These are phyloP conservation scores for Pomatorhinus ruficollis DNA, from an alignment of 2,113 vertebrate species.

Conservation along the genomic window DNA sequence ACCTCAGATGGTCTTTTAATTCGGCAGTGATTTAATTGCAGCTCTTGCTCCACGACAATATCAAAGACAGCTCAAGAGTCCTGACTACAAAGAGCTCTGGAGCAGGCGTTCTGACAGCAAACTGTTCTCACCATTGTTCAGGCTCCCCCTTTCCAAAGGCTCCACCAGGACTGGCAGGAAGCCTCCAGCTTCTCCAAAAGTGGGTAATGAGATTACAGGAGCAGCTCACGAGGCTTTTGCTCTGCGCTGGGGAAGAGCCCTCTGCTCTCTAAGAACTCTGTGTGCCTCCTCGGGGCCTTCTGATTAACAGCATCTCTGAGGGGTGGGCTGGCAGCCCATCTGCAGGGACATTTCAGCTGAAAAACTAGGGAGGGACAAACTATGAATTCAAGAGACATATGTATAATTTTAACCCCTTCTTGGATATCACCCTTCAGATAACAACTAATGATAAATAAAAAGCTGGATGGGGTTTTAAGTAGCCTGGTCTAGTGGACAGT, in stretches of 20 bases:
- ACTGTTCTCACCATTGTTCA: conserved; percentile 6
- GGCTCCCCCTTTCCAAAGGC: background rate
- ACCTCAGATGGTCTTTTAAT: conserved; percentile 29
- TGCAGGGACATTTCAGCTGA: background rate
- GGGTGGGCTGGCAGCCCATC: background rate
- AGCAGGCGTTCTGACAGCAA: background rate
- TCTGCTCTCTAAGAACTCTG: background rate
- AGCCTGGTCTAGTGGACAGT: background rate
- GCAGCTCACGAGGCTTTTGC: background rate
- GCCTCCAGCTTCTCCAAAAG: background rate
- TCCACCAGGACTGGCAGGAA: background rate
- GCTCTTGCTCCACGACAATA: conserved; percentile 17
- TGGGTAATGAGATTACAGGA: background rate
- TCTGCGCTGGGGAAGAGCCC: background rate
- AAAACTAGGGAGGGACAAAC: background rate
- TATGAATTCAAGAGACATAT: rapidly evolving
- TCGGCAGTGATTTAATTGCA: background rate
- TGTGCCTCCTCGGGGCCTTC: background rate
- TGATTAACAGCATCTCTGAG: background rate
- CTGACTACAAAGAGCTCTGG: background rate
- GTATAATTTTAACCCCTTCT: background rate
- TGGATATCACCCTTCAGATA: background rate
- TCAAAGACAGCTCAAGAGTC: conserved; percentile 14
- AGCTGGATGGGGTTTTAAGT: background rate
- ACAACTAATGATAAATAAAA: background rate